phyloP scores from a whole-genome alignment of 2,888 invertebrate genomes.

The Drosophila anceps region DNA sequence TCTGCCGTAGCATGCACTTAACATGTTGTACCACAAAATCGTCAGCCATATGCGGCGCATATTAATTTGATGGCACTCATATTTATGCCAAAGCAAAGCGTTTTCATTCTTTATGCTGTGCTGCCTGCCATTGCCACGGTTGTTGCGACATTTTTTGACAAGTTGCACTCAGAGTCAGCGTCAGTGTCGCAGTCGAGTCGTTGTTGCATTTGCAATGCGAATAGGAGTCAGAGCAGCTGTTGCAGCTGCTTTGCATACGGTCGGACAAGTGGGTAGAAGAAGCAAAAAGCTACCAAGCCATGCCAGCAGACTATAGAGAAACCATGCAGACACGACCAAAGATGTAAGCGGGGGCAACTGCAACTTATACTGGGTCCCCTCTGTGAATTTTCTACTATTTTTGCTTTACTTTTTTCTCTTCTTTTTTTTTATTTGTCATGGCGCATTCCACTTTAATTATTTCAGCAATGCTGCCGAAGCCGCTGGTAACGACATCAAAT shows the following conservation, averaged over 20 bases:
- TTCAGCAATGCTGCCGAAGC: slow-evolving; percentile 77
- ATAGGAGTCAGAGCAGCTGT: slow-evolving; percentile 60
- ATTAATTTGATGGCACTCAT: slow-evolving; percentile 82
- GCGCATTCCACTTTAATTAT: slow-evolving; percentile 79
- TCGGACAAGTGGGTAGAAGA: slow-evolving; percentile 51
- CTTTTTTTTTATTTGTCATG: slow-evolving; percentile 23
- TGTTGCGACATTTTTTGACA: slow-evolving; percentile 75
- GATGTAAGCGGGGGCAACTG: slow-evolving; percentile 36
- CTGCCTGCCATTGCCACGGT: slow-evolving; percentile 10
- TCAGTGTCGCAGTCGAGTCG: slow-evolving; percentile 37
- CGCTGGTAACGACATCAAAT: slow-evolving; percentile 81
- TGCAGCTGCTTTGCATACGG: slow-evolving; percentile 76
- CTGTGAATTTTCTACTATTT: slow-evolving; percentile 38
- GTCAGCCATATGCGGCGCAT: slow-evolving; percentile 82
- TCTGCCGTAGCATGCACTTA: slow-evolving; percentile 74
- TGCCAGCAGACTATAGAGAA: slow-evolving; percentile 54
- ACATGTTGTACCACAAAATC: slow-evolving; percentile 82
- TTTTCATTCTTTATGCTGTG: slow-evolving; percentile 44
- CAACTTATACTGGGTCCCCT: slow-evolving; percentile 44
- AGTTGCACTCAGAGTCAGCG: slow-evolving; percentile 71
- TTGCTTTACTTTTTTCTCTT: background rate
- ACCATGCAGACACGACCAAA: slow-evolving; percentile 30
- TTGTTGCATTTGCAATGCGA: slow-evolving; percentile 66
- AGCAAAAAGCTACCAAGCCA: slow-evolving; percentile 55
- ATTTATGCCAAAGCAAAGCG: slow-evolving; percentile 81